Conservation (phyloP, 2,797 vertebrate species). For the Meda fulgida region DNA sequence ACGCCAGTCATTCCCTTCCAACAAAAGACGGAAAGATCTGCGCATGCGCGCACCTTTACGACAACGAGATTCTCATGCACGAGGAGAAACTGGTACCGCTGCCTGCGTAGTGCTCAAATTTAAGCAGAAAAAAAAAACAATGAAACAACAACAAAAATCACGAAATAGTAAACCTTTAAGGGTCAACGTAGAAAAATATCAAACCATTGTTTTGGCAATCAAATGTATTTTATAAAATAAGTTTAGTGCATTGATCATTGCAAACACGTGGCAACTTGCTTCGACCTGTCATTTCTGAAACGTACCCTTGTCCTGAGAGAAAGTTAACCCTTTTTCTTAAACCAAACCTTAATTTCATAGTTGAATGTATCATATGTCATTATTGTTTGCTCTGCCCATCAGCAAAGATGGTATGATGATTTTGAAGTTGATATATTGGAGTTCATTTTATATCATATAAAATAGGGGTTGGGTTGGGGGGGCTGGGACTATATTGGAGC, state of each 20-base stretch:
- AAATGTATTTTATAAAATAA: not conserved
- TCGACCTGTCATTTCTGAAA: not conserved
- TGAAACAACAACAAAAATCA: not conserved
- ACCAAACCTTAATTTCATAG: not conserved
- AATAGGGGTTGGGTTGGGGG: no score
- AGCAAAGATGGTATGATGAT: not conserved
- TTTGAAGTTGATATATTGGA: not conserved
- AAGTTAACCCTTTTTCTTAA: not conserved
- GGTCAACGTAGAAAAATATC: not conserved
- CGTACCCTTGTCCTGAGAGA: not conserved
- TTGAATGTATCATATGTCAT: not conserved
- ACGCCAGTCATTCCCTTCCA: conserved; percentile 71
- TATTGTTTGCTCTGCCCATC: not conserved
- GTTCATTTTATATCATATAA: no score
- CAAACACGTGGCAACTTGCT: conserved; percentile 1
- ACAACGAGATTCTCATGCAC: conserved; percentile 42
- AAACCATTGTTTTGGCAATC: not conserved
- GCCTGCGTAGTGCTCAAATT: conserved; percentile 6
- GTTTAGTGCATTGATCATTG: not conserved
- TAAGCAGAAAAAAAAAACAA: not conserved
- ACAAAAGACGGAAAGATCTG: conserved; percentile 60
- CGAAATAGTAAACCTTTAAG: no score
- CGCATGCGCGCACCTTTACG: conserved; percentile 65
- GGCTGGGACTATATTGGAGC: no score
- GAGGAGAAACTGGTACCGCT: conserved; percentile 9